Base-by-base conservation (phyloP, 1,140 invertebrate genomes). In the Bemisia tabaci region DNA sequence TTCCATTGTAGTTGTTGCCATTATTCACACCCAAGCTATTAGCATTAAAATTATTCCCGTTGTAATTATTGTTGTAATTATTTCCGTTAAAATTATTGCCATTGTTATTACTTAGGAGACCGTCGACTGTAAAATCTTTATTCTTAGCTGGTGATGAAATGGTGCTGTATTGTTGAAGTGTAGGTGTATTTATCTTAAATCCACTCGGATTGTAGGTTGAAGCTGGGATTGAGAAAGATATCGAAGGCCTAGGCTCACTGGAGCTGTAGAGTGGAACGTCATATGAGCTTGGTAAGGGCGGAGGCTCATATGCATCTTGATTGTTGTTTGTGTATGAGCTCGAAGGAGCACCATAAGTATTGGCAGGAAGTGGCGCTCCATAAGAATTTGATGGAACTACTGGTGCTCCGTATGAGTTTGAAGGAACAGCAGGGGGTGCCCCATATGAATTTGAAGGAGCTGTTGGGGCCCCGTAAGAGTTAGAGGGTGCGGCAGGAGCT, bases 391-490 rank as follows among this genome's bases (percentile, higher is more conserved):
- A 61, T 61, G 60, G 33, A 66, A 67, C 58, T 62, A 65, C 66
- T 0, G 69, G 69, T 17, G 27, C 59, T 33, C 67, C 67, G 63
- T 66, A 68, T 24, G 67, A 63, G 26, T 60, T 60, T 59, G 22
- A 58, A 64, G 22, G 65, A 65, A 26, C 26, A 39, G 65, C 33
- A 24, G 39, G 68, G 23, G 39, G 68, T 63, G 66, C 65, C 24
- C 63, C 65, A 25, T 70, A 70, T 11, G 63, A 69, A n/a, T 65
- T 63, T 60, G 64, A 33, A n/a, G 27, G n/a, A 48, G 48, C 39
- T 48, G 62, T 64, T 59, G 68, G 67, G 23, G 69, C 33, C 0
- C 66, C 64, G 62, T 66, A 60, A 60, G 66, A 66, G 39, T 39
- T 63, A 9, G 69, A 69, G 17, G 63, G 67, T 2, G 67, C 67